Conservation (phyloP, 2,113 vertebrate species). For the Noturus placidus region DNA sequence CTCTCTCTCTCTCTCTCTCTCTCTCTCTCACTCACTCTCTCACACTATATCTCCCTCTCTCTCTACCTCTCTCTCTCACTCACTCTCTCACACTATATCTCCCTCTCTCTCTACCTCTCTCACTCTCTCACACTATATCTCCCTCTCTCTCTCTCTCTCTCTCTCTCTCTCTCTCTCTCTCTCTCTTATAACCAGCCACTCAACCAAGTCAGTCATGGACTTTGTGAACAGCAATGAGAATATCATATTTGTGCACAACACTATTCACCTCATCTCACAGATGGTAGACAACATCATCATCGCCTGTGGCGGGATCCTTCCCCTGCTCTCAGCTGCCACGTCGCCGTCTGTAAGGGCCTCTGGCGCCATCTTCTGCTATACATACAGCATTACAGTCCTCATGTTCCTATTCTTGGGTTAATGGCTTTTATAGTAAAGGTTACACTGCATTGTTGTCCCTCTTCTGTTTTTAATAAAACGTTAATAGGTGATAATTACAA, state of each 20-base stretch:
- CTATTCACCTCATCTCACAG: slow-evolving; percentile 90
- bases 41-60: no score
- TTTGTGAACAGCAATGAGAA: slow-evolving; percentile 93
- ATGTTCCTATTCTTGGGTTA: background rate
- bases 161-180: slow-evolving; percentile 56
- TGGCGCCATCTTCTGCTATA: slow-evolving; percentile 65
- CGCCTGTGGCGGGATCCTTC: slow-evolving; percentile 89
- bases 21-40: no score
- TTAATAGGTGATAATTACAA: background rate
- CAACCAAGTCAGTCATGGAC: slow-evolving; percentile 89
- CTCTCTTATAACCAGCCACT: slow-evolving; percentile 73
- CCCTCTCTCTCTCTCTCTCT: slow-evolving; percentile 10
- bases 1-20: no score
- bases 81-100: no score
- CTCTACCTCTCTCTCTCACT: no score
- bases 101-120: no score
- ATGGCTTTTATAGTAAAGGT: background rate
- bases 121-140: background rate
- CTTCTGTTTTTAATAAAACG: background rate
- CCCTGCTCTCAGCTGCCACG: slow-evolving; percentile 96
- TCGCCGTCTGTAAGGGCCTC: slow-evolving; percentile 89
- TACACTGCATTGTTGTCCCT: background rate
- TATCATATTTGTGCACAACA: slow-evolving; percentile 92
- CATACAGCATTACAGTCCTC: slow-evolving; percentile 12
- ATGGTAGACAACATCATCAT: slow-evolving; percentile 94